Evolutionary conservation across 2,113 vertebrate species (phyloP), one percentile per base, ranked within the genome.

Genomic region (Triplophysa dalaica): DNA sequence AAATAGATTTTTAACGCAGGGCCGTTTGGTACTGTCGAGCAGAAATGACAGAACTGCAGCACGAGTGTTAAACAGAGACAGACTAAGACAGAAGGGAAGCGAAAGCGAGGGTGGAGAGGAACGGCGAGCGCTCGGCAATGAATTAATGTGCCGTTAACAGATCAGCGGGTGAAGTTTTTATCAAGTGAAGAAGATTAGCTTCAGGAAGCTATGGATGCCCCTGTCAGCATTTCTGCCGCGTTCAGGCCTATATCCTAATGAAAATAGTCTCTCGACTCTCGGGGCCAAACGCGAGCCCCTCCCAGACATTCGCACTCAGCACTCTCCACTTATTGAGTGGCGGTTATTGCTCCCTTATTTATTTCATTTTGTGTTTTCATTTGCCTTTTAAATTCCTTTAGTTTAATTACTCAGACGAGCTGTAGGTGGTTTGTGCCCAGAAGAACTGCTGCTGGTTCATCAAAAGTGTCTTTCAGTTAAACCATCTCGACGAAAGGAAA

Each of bases 241-340:
- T 81, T 81, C 70, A 77, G 74, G 84, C 66, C 77, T 54, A 75
- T 85, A 85, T 86, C 85, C 85, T 87, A 88, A 86, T 87, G 80
- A 87, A 87, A 75, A 81, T 21, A 54, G 81, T 83, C 82, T 83
- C 64, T 50, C 21, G 70, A 22, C 81, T 81, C 66, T 75, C 14
- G 16, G 65, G 74, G 81, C 83, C 83, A 83, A 61, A 79, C 17
- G 45, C 56, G 17, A 45, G 14, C 77, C 11, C 52, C 33, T 60
- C 33, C 56, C 16, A 19, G 54, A 74, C 22, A 45, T 24, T 41
- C 58, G 19, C 45, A 63, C 78, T 26, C 54, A 77, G 68, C 75
- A 69, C 68, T 33, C 63, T 81, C 69, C 48, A 21, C 45, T 24
- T 73, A 81, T 77, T 78, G 68, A 84, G 54, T 41, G n/a, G 68